Conservation (phyloP, 2,113 vertebrate species). For the Axis porcinus region DNA sequence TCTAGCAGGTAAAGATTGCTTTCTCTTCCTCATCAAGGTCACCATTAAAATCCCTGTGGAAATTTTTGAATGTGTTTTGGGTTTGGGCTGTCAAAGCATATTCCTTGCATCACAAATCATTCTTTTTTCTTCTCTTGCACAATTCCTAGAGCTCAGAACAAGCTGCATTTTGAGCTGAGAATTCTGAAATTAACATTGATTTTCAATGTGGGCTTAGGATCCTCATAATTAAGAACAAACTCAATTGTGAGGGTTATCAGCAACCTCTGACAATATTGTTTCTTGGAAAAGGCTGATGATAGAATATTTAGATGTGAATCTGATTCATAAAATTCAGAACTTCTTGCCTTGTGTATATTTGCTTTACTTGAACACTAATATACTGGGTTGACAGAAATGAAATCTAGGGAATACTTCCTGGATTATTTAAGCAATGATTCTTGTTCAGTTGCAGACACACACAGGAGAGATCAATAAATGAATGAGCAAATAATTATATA, state of each 20-base stretch:
- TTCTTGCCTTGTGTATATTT: conserved; percentile 1
- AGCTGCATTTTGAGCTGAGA: conserved; percentile 40
- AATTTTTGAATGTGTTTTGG: conserved; percentile 55
- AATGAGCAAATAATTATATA: conserved; percentile 54
- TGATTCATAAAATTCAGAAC: conserved; percentile 44
- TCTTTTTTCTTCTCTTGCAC: conserved; percentile 19
- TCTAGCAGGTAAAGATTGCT: not conserved
- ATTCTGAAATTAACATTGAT: conserved; percentile 65
- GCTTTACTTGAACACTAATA: conserved; percentile 3
- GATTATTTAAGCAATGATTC: not conserved
- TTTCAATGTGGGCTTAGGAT: conserved; percentile 43
- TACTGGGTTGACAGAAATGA: not conserved
- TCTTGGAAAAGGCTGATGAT: conserved; percentile 32
- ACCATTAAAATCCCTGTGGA: conserved; percentile 51
- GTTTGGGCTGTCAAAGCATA: conserved; percentile 59
- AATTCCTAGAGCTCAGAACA: conserved; percentile 42
- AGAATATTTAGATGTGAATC: conserved; percentile 34
- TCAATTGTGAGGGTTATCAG: conserved; percentile 33
- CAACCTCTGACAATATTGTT: conserved; percentile 38
- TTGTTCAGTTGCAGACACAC: conserved; percentile 18
- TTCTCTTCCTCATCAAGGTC: conserved; percentile 39
- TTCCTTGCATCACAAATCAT: conserved; percentile 62
- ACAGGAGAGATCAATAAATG: conserved; percentile 36
- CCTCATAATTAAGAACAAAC: conserved; percentile 53
- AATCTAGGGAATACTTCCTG: conserved; percentile 1